Percentiles rank a stretch among this genome's conserved stretches.
These are phyloP conservation scores for Psilanteris sp. DNA, from an alignment of 1,140 invertebrate genomes.

Conservation along the genomic window DNA sequence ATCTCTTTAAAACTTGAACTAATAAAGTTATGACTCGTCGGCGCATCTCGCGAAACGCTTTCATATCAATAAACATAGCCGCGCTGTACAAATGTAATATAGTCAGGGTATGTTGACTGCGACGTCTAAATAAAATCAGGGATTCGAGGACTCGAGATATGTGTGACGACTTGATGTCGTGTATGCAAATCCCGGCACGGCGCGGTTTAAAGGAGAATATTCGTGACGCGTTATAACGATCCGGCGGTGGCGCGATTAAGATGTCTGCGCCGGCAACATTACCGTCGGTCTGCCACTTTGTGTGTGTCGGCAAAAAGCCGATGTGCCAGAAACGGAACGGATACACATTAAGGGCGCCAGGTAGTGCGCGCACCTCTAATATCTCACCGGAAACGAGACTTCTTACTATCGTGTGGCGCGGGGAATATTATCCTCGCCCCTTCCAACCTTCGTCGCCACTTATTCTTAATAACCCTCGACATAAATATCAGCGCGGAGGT, in stretches of 20 bases:
- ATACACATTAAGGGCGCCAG: slow-evolving; percentile 53
- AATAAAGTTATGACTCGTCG: slow-evolving; percentile 32
- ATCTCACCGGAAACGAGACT: slow-evolving; percentile 51
- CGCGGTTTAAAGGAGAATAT: slow-evolving; percentile 46
- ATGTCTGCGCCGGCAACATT: slow-evolving; percentile 54
- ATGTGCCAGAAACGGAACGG: slow-evolving; percentile 50
- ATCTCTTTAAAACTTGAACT: slow-evolving; percentile 1
- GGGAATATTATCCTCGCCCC: slow-evolving; percentile 20
- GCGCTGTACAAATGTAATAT: slow-evolving; percentile 38
- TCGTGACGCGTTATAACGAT: slow-evolving; percentile 48
- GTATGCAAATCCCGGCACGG: slow-evolving; percentile 33
- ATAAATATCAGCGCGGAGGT: slow-evolving; percentile 39
- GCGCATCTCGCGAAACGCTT: slow-evolving; percentile 22
- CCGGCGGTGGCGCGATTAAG: slow-evolving; percentile 50
- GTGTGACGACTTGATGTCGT: slow-evolving; percentile 35
- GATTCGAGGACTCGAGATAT: slow-evolving; percentile 20
- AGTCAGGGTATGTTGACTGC: slow-evolving; percentile 25
- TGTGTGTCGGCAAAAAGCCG: slow-evolving; percentile 45
- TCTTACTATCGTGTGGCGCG: slow-evolving; percentile 32
- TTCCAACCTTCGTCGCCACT: slow-evolving; percentile 26
- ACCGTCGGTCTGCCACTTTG: slow-evolving; percentile 35
- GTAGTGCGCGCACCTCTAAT: slow-evolving; percentile 40
- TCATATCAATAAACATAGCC: slow-evolving; percentile 38
- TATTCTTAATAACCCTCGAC: slow-evolving; percentile 54
- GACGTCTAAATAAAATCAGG: slow-evolving; percentile 53